Evolutionary conservation across 2,113 vertebrate genomes (phyloP), one percentile per base, ranked within the genome.

Genomic region (Elanus axillaris): DNA sequence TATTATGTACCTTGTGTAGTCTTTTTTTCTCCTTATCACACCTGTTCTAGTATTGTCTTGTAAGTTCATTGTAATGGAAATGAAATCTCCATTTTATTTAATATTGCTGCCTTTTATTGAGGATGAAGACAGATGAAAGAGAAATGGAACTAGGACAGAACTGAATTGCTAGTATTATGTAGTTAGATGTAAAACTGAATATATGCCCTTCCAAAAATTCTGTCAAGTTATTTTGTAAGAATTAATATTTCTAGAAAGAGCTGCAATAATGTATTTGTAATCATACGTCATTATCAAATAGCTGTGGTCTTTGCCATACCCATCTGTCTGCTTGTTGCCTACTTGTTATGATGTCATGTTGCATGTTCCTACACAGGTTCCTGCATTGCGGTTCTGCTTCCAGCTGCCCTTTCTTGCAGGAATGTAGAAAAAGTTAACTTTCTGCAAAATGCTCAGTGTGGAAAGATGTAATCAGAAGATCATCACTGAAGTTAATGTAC

Each of bases 281-380:
- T 63, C 25, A 21, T 7, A 18, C 20, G 21, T 56, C 7, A 20
- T 43, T 36, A 69, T 48, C 38, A 60, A 42, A 43, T 34, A 52
- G 64, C 73, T 48, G 2, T 45, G 66, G 45, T 40, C 66, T 74
- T 34, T 75, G 69, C 77, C 23, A 6, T n/a, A 13, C n/a, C 53
- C 31, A 16, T 31, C 62, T 80, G 15, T 36, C 59, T 76, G 47
- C 62, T 43, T 58, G 29, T 48, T 81, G 36, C 42, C 55, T 71
- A 0, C 78, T n/a, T 55, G 11, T 26, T 43, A 3, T 2, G 18
- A 9, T 1, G 11, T n/a, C 40, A 13, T 0, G 0, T 10, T 16
- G 19, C 1, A 0, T 58, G 43, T 27, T 90, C 50, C 16, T 55
- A 5, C 19, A 4, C 32, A 32, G 67, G 13, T 27, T 91, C 36